These are phyloP conservation scores for Tenebrio molitor DNA, from an alignment of 1,140 invertebrate genomes.

Conservation along the genomic window DNA sequence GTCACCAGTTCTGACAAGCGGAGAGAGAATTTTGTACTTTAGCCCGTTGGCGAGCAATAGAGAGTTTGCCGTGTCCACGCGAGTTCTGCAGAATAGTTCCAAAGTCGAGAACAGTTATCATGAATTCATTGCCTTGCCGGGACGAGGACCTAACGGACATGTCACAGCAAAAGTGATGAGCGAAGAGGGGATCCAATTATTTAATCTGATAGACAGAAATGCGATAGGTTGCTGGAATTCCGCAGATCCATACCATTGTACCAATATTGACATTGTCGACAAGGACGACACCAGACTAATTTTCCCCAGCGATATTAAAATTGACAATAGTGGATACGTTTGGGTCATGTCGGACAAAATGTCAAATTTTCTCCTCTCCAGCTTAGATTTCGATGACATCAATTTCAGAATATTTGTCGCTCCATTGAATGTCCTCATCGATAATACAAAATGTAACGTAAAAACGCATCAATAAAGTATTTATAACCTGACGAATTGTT, in stretches of 20 bases:
- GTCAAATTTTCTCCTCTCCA: conserved; percentile 80
- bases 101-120: conserved; percentile 78
- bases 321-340: conserved; percentile 74
- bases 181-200: conserved; percentile 80
- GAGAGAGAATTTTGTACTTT: conserved; percentile 80
- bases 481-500: not conserved
- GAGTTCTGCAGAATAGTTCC: conserved; percentile 76
- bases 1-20: conserved; percentile 74
- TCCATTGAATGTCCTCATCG: conserved; percentile 73
- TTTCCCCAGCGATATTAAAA: conserved; percentile 84
- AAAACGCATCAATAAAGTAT: not conserved
- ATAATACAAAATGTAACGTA: conserved; percentile 79
- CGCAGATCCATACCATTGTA: conserved; percentile 72
- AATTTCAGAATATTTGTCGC: conserved; percentile 84
- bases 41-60: conserved; percentile 81
- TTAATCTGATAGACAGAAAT: conserved; percentile 83
- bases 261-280: conserved; percentile 79
- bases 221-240: conserved; percentile 87
- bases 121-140: conserved; percentile 78
- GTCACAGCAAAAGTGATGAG: conserved; percentile 81
- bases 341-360: conserved; percentile 88
- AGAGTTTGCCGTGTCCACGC: conserved; percentile 83
- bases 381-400: conserved; percentile 80
- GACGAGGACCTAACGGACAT: conserved; percentile 76
- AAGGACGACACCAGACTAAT: conserved; percentile 81